phyloP scores from a whole-genome alignment of 2,113 vertebrate genomes.

The Carettochelys insculpta region DNA sequence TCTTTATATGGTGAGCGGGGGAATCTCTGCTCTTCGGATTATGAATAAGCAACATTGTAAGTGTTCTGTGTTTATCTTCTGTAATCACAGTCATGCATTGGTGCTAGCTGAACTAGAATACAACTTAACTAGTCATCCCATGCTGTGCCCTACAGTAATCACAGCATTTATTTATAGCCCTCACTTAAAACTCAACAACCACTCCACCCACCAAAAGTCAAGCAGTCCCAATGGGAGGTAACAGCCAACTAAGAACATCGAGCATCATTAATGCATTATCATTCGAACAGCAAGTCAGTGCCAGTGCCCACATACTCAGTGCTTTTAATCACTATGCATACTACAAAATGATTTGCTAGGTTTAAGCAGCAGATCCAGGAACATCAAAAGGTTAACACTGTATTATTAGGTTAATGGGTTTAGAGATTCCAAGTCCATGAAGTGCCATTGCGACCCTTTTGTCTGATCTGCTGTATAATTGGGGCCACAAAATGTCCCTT shows the following conservation, averaged over 20 bases:
- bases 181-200: not conserved
- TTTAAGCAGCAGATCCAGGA: conserved; percentile 11
- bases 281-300: not conserved
- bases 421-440: not conserved
- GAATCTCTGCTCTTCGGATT: not conserved
- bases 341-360: not conserved
- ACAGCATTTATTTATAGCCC: not conserved
- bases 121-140: not conserved
- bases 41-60: not conserved
- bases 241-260: not conserved
- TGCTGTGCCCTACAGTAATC: not conserved
- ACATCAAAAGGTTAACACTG: not conserved
- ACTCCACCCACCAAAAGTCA: not conserved
- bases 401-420: not conserved
- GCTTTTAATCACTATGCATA: not conserved
- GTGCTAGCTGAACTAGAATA: not conserved
- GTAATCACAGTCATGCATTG: not conserved
- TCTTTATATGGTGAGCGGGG: not conserved
- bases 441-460: not conserved
- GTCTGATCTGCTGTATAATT: too few species aligned
- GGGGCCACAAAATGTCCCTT: too few species aligned
- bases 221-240: not conserved
- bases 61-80: not conserved
- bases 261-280: not conserved
- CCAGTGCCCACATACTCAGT: not conserved